phyloP scores from a whole-genome alignment of 2,113 vertebrate genomes.

The Scatophagus argus region DNA sequence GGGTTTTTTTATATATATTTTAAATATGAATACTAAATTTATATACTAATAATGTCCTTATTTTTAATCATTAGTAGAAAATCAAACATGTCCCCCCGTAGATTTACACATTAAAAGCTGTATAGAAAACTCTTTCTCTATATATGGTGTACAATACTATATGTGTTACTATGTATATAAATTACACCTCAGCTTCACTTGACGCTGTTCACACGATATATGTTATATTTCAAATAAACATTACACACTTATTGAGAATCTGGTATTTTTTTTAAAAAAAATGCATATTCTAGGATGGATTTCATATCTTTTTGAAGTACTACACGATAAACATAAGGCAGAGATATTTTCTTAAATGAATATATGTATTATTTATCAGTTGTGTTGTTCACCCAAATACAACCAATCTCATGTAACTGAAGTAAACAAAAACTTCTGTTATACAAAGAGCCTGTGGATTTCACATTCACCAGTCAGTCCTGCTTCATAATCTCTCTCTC shows the following conservation, averaged over 20 bases:
- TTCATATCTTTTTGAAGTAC: background rate
- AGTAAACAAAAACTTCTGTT: too few species aligned
- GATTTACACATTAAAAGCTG: too few species aligned
- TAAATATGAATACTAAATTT: background rate
- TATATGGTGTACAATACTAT: too few species aligned
- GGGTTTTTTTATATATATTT: background rate
- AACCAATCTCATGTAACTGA: background rate
- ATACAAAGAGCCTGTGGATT: constrained; percentile 17
- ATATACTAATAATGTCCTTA: background rate
- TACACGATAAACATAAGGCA: background rate
- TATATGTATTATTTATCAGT: background rate
- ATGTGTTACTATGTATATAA: too few species aligned
- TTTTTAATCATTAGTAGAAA: too few species aligned
- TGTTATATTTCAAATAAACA: background rate
- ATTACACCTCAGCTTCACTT: too few species aligned
- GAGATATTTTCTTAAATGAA: background rate
- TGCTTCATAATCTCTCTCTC: constrained; percentile 46
- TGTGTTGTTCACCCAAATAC: background rate
- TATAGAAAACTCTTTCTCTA: too few species aligned
- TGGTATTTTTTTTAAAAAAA: background rate
- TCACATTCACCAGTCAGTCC: constrained; percentile 26
- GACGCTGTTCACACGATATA: background rate
- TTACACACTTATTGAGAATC: background rate
- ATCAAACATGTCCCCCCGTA: too few species aligned
- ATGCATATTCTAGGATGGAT: background rate